Percentiles rank a stretch among this genome's conserved stretches.
phyloP scores from a whole-genome alignment of 37 sponge, comb jelly and placozoan species.

The Chondrosia reniformis region DNA sequence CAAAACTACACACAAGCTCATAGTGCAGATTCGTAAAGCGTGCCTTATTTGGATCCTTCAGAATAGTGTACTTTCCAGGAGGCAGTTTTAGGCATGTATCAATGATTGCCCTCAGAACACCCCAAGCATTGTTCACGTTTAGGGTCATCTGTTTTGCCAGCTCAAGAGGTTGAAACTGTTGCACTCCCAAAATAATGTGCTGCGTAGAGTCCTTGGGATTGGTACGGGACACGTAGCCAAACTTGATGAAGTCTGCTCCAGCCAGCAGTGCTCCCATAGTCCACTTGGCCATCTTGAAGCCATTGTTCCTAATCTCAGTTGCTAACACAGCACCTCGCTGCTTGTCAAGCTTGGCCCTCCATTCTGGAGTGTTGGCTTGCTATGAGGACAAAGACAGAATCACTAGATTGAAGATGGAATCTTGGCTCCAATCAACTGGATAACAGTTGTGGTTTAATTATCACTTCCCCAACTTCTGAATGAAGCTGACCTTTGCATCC shows the following conservation, averaged over 20 bases:
- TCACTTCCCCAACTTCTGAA: too few relatives aligned
- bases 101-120: constrained; percentile 84
- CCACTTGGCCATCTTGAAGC: constrained; percentile 96
- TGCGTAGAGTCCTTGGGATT: constrained; percentile 61
- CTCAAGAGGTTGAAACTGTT: constrained; percentile 82
- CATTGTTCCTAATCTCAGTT: constrained; percentile 98
- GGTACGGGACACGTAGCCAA: constrained; percentile 90
- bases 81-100: constrained; percentile 63
- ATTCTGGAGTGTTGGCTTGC: constrained; percentile 67
- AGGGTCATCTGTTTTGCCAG: constrained; percentile 92
- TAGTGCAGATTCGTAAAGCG: neutral
- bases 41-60: constrained; percentile 95
- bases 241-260: constrained; percentile 90
- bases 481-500: constrained; percentile 76
- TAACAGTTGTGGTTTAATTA: too few relatives aligned
- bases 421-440: too few relatives aligned
- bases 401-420: neutral
- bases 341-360: constrained; percentile 92
- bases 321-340: constrained; percentile 96
- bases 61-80: constrained; percentile 78
- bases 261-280: constrained; percentile 82
- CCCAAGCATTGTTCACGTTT: constrained; percentile 94
- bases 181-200: constrained; percentile 88
- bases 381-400: neutral
- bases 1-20: neutral